Conservation (phyloP, 1,140 invertebrate species). For the Drosophila grimshawi region DNA sequence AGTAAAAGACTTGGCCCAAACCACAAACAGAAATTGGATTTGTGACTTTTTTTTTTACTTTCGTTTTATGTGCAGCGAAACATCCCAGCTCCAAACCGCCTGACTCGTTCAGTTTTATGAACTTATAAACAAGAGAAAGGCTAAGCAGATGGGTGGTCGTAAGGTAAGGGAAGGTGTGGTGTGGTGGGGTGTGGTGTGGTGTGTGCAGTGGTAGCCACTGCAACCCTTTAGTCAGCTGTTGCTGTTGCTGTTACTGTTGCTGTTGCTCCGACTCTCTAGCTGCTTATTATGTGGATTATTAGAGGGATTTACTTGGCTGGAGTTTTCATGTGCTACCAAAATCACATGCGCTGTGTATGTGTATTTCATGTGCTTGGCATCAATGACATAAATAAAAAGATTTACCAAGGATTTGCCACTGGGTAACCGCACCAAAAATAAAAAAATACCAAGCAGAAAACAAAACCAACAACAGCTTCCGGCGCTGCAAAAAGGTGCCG, state of each 20-base stretch:
- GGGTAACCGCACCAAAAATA: slow-evolving; percentile 58
- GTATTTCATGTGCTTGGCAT: slow-evolving; percentile 45
- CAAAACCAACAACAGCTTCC: slow-evolving; percentile 39
- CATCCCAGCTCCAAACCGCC: neutral
- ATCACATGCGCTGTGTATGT: slow-evolving; percentile 32
- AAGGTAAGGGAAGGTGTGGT: slow-evolving; percentile 3
- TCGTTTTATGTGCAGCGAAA: slow-evolving; percentile 50
- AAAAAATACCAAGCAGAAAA: slow-evolving; percentile 12
- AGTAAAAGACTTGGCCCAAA: slow-evolving; percentile 57
- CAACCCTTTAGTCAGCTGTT: slow-evolving; percentile 77
- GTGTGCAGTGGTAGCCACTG: slow-evolving; percentile 6
- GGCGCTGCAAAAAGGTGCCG: slow-evolving; percentile 57
- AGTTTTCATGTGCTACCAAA: slow-evolving; percentile 19
- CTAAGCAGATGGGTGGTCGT: neutral
- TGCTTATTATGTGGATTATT: slow-evolving; percentile 84
- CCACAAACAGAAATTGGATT: slow-evolving; percentile 75
- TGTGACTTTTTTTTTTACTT: slow-evolving; percentile 43
- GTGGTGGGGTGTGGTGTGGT: neutral
- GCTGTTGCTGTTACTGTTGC: slow-evolving; percentile 69
- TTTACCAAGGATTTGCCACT: slow-evolving; percentile 80
- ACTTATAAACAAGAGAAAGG: slow-evolving; percentile 80
- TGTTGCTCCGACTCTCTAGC: slow-evolving; percentile 47
- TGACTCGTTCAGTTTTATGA: slow-evolving; percentile 83
- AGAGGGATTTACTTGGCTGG: slow-evolving; percentile 79
- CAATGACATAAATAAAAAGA: slow-evolving; percentile 84